Evolutionary conservation across 2,888 invertebrate genomes (phyloP), one percentile per base, ranked within the genome.

Genomic region (Drosophila nr. perissopoda): DNA sequence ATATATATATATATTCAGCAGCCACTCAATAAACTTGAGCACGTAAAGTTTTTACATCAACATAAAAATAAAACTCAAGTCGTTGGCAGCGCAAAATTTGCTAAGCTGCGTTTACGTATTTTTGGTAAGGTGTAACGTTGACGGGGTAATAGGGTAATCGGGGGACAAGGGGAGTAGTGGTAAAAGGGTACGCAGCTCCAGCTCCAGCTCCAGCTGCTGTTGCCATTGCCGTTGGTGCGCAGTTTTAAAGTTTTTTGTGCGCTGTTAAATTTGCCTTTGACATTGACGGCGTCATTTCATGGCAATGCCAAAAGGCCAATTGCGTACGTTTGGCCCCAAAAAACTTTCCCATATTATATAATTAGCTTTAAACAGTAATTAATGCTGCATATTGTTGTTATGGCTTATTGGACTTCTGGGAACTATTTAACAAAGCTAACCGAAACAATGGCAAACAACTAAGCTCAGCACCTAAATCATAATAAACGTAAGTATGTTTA

Each of bases 11-110:
- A 52, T 70, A 60, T 52, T 63, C 59, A 76, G 64, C 75, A 81
- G 70, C 67, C 79, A 78, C 81, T 82, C 83, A 83, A 82, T 82
- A 82, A 82, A 81, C 69, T 83, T 82, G 81, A 81, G 79, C 76
- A 81, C 83, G 79, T 78, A 82, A 82, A 82, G 73, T 82, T 82
- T 82, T 76, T 82, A 81, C 82, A 82, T 82, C 76, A 82, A 81
- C 83, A 82, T 83, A 83, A 82, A 82, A 82, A 82, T 80, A 81
- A 80, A 82, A 83, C 73, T 81, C 81, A 80, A 81, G 80, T 81
- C 82, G 82, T 82, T 81, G 73, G 51, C 73, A 73, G 63, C 68
- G 75, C 72, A 81, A 83, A 81, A 83, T 83, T 81, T 82, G 78
- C 78, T 83, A 78, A 81, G 81, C 81, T 77, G 83, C 81, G 75